Conservation (phyloP, 2,797 vertebrate species). For the Erethizon dorsatum region DNA sequence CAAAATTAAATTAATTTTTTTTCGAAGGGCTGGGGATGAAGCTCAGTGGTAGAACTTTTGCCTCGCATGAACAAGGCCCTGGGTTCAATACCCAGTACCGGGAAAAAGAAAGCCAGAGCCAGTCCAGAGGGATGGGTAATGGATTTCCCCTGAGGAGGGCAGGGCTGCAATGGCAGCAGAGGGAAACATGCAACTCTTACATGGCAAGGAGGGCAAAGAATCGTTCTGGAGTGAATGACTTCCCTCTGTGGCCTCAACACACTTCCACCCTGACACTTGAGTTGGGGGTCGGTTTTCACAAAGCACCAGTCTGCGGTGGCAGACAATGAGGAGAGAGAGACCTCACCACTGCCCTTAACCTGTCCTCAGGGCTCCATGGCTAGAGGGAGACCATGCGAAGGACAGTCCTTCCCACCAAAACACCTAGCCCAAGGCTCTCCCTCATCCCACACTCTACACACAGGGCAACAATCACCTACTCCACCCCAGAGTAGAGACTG, state of each 20-base stretch:
- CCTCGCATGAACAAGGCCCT: not conserved
- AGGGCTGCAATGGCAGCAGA: not conserved
- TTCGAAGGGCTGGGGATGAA: not conserved
- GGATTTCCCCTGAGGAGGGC: not conserved
- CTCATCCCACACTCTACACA: slow-evolving; percentile 72
- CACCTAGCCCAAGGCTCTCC: not conserved
- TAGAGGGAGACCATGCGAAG: slow-evolving; percentile 19
- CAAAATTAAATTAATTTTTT: not conserved
- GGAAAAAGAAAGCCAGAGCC: not conserved
- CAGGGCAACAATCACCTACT: slow-evolving; percentile 36
- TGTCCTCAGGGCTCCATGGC: rapidly evolving
- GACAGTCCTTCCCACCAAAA: slow-evolving; percentile 60
- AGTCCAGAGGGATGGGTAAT: not conserved
- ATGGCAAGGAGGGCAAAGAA: rapidly evolving
- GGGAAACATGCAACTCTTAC: not conserved
- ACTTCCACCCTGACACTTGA: not conserved
- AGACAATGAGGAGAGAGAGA: not conserved
- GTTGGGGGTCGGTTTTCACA: not conserved
- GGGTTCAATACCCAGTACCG: not conserved
- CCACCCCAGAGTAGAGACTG: not conserved
- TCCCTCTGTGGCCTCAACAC: not conserved
- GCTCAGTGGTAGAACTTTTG: not conserved
- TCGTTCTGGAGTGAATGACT: not conserved
- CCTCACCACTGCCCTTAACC: rapidly evolving
- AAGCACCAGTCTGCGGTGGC: not conserved